Base-by-base conservation (phyloP, 35 echinoderm and acorn worm species). In the Eucidaris tribuloides region DNA sequence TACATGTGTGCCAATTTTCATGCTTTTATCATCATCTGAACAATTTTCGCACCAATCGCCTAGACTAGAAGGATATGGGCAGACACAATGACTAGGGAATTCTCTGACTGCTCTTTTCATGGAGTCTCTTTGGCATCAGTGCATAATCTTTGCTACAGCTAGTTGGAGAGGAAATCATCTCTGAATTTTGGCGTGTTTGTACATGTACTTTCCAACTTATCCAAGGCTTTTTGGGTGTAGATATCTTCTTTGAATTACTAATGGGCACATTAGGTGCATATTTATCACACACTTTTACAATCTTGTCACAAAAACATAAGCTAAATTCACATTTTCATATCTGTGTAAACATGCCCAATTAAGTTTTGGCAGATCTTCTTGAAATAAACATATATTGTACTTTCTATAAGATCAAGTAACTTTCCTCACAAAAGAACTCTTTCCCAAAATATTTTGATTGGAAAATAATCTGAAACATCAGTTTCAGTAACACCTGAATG, bases 261-360 rank as follows among this genome's bases (percentile, higher is more conserved):
- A 59, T 4, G 56, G 56, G 3, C 15, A 59, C 19, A 60, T 60
- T 60, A 9, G 57, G 57, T 60, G 57, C 57, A 60, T 60, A 29
- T 60, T 60, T 60, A 60, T 60, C 57, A 60, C 57, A 60, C 57
- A 60, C 57, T 60, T 60, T 11, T n/a, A 60, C 57, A 60, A 60
- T 24, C n/a, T 24, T 60, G 9, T 60, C 57, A 60, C 2, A 60
- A 60, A 60, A 18, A 18, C 57, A 60, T 60, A 60, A 0, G 3
- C 57, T 60, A 60, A 20, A 18, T 60, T 60, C 57, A 60, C 57
- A 60, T 60, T n/a, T 9, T 60, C 57, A 60, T 60, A 60, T 18
- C 57, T 1, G 30, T 60, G 30, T n/a, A 60, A 9, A 60, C 30
- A 18, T 18, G 57, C n/a, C 57, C 57, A 60, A 60, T n/a, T 9